These are phyloP conservation scores for Drosophila funebris DNA, from an alignment of 1,140 invertebrate species.

Conservation along the genomic window DNA sequence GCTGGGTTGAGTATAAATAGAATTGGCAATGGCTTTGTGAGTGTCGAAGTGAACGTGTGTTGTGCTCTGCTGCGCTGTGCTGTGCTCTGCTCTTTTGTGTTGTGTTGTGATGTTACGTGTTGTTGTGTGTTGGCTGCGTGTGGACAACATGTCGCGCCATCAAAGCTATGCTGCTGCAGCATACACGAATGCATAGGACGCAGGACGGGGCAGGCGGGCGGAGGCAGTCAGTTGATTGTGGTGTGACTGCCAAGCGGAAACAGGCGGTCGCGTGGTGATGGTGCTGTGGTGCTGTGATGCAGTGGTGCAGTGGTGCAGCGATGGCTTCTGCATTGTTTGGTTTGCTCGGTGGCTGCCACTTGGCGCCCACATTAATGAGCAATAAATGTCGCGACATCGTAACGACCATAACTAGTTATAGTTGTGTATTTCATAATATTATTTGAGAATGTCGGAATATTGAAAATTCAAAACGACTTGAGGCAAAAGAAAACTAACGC, in stretches of 20 bases:
- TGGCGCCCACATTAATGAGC: constrained; percentile 66
- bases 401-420: neutral
- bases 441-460: constrained; percentile 10
- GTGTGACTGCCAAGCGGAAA: constrained; percentile 21
- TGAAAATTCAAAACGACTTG: constrained; percentile 2
- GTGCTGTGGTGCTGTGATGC: constrained; percentile 38
- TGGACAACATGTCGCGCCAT: constrained; percentile 76
- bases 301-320: constrained; percentile 43
- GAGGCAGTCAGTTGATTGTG: neutral
- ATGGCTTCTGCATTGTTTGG: constrained; percentile 21
- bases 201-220: neutral
- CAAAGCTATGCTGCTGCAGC: constrained; percentile 34
- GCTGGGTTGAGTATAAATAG: constrained; percentile 53
- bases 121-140: constrained; percentile 51
- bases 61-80: neutral
- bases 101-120: neutral
- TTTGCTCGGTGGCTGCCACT: constrained; percentile 3
- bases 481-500: constrained; percentile 32
- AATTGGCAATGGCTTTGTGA: constrained; percentile 77
- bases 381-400: constrained; percentile 47
- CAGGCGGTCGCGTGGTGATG: constrained; percentile 21
- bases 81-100: too few relatives aligned
- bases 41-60: constrained; percentile 4
- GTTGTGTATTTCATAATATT: neutral
- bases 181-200: neutral